Conservation (phyloP, 2,797 vertebrate species). For the Pantherophis vulpinus region DNA sequence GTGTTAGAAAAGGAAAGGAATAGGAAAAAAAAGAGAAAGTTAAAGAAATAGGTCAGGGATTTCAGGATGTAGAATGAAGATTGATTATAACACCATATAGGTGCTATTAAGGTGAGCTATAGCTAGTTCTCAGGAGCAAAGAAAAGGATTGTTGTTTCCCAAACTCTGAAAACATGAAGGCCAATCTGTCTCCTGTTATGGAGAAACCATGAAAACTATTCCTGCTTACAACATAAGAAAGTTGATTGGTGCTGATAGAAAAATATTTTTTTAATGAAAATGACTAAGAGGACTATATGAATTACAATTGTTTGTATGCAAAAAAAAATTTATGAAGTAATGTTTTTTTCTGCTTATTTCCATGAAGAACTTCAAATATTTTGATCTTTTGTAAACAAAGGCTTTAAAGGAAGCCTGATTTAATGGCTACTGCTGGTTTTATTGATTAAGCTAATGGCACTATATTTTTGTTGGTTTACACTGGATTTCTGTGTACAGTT, state of each 20-base stretch:
- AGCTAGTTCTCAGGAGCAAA: background rate
- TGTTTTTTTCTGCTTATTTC: background rate
- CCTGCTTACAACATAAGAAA: background rate
- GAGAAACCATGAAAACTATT: background rate
- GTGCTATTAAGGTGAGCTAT: background rate
- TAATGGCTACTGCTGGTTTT: constrained; percentile 1
- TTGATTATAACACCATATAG: background rate
- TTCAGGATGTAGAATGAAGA: background rate
- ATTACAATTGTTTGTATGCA: background rate
- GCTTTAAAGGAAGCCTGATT: background rate
- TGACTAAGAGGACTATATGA: background rate
- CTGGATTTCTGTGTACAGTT: background rate
- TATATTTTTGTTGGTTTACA: background rate
- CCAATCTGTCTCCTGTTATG: background rate
- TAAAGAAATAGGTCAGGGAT: background rate
- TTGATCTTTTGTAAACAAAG: constrained; percentile 3
- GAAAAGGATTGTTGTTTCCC: background rate
- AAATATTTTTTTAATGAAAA: background rate
- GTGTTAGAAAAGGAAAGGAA: background rate
- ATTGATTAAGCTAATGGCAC: background rate
- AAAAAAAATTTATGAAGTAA: background rate
- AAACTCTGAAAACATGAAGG: background rate
- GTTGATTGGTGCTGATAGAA: background rate
- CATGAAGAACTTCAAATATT: background rate
- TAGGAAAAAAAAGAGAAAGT: background rate